These are phyloP conservation scores for Pleuronectes platessa DNA, from an alignment of 2,113 vertebrate species.

Conservation along the genomic window DNA sequence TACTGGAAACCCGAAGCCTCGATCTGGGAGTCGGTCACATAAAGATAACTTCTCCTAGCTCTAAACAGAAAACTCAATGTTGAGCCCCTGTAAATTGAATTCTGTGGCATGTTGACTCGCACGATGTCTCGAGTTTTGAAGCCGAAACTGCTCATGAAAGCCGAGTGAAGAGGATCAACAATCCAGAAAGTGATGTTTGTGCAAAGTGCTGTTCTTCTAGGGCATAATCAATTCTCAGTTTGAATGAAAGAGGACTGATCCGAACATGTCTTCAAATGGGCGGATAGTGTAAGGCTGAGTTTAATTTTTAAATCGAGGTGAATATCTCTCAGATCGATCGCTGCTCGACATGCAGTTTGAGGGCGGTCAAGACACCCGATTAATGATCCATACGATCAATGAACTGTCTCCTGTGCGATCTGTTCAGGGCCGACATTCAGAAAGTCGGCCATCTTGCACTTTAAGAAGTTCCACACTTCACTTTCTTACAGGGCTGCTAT, in stretches of 20 bases:
- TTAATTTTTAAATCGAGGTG: too few relatives aligned
- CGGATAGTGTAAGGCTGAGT: too few relatives aligned
- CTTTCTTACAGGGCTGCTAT: background rate
- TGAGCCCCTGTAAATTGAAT: constrained; percentile 38
- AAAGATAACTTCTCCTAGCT: constrained; percentile 32
- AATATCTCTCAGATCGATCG: too few relatives aligned
- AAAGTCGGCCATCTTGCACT: background rate
- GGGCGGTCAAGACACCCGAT: too few relatives aligned
- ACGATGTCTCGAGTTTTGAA: constrained; percentile 69
- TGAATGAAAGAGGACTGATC: constrained; percentile 57
- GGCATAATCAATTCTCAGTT: background rate
- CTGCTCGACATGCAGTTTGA: too few relatives aligned
- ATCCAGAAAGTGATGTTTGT: constrained; percentile 33
- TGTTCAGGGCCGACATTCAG: background rate
- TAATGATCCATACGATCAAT: too few relatives aligned
- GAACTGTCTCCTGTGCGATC: background rate
- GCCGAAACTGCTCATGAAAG: constrained; percentile 65
- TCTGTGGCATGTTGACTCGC: background rate
- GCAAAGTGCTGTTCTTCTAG: constrained; percentile 29
- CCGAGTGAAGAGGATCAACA: constrained; percentile 37
- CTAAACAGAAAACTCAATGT: constrained; percentile 19
- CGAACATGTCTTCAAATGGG: constrained; percentile 48
- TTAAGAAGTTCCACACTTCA: background rate
- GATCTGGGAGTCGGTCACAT: constrained; percentile 5
- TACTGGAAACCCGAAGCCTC: constrained; percentile 14